Base-by-base conservation (phyloP, 2,797 vertebrate species). In the Pogonophryne albipinna region DNA sequence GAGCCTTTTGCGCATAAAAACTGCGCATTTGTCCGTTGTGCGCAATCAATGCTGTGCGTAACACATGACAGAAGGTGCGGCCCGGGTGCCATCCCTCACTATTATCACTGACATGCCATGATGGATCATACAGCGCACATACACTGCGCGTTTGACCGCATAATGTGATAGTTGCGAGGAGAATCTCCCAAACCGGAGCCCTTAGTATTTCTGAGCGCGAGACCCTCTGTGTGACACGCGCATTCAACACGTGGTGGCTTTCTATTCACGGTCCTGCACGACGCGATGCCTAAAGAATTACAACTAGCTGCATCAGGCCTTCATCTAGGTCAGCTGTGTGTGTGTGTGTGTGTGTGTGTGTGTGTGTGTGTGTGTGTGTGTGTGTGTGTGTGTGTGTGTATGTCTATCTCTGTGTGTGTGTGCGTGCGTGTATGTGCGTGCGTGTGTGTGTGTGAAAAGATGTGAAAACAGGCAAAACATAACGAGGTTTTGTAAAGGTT, bases 31-130 rank as follows among this genome's bases (percentile, higher is more conserved):
- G 34, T 38, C 34, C 8, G 34, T 38, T 9, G 34, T 38, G 34
- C 87, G 77, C 86, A 84, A 87, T 83, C 90, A 45, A 79, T 81
- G 66, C 69, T 7, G 52, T 23, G 88, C 87, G 76, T 77, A 71
- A 73, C 81, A 71, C 60, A 79, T 86, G 83, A 69, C 78, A 71
- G 70, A 73, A 47, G 82, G 86, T 90, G 80, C 78, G 80, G 84
- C 84, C 49, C 61, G 78, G 76, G 77, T 70, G 79, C 88, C 92
- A 95, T 94, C 93, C 88, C 82, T 95, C 86, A 90, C 92, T 90
- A 83, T 95, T 95, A 94, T 95, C 95, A 90, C 91, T 94, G 95
- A 94, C 94, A 94, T 88, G 86, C 89, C 88, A 92, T 94, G 95
- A 96, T 95, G 94, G 96, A 97, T 96, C 95, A 92, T 87, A 92